Conservation (phyloP, 2,113 vertebrate genomes). For the Psilopsiagon aymara region DNA sequence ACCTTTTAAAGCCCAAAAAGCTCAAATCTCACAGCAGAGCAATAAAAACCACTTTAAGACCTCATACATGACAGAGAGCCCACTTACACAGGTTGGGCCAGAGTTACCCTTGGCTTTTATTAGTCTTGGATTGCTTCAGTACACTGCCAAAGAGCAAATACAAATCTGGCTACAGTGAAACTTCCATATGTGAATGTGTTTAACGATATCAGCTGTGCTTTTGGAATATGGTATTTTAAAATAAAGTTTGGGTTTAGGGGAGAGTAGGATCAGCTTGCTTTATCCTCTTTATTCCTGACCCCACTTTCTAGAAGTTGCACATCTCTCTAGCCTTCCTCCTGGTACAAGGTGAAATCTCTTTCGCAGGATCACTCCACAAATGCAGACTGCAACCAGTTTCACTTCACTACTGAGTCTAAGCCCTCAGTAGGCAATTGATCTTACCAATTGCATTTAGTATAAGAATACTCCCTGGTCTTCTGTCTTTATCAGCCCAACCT, state of each 20-base stretch:
- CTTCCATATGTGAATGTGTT: neutral
- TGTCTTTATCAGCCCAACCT: neutral
- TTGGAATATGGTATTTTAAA: neutral
- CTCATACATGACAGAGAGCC: neutral
- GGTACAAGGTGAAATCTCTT: neutral
- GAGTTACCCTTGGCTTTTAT: neutral
- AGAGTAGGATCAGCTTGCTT: neutral
- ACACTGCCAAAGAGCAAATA: neutral
- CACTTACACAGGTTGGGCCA: neutral
- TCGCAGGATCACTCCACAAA: neutral
- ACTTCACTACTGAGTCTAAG: neutral
- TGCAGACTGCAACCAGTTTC: neutral
- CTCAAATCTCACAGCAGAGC: neutral
- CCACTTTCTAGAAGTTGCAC: neutral
- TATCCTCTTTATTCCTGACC: neutral
- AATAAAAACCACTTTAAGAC: constrained; percentile 30
- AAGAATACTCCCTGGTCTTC: neutral
- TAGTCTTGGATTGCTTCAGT: neutral
- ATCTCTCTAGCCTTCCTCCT: neutral
- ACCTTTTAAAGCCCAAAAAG: constrained; percentile 5
- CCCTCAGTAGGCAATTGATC: neutral
- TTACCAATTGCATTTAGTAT: neutral
- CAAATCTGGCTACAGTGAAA: neutral
- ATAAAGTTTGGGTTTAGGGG: neutral
- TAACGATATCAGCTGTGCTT: constrained; percentile 23